Base-by-base conservation (phyloP, 2,113 vertebrate species). In the Dasypus novemcinctus region DNA sequence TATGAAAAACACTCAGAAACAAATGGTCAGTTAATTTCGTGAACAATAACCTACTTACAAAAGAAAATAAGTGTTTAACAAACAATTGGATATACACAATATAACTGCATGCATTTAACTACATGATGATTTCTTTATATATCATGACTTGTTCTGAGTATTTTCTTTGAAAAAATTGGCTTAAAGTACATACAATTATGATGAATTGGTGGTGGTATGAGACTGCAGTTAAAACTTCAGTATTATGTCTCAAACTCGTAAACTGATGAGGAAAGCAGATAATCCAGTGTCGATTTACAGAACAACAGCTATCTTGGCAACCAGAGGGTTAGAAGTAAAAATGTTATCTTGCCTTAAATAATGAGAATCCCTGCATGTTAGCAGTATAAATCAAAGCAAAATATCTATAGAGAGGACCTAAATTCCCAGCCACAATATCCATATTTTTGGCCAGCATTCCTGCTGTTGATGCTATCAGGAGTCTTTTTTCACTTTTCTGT, bases 141-240 rank as follows among this genome's bases (percentile, higher is more conserved):
- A 61, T 1, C 38, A 23, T 71, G 25, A 63, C 41, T 66, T 33
- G 66, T 80, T 49, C n/a, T 38, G 5, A 63, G 15, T 54, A 18
- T 92, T 96, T 96, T 86, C 38, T 71, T 93, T 74, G 31, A n/a
- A 90, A 94, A 96, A 94, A 68, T 4, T 33, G 66, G 92, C n/a
- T 52, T 95, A 74, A 79, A 82, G 29, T 80, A 57, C 13, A 64
- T 43, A 82, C 43, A 92, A 93, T 88, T 27, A 89, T 83, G 78
- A 96, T 88, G 36, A 92, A 90, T 79, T 85, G 14, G 66, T 90
- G 49, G 12, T 13, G 11, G 29, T 75, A 18, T 68, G 31, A 87
- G 17, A 90, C 68, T 94, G 89, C 23, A 41, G 61, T 78, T 66
- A 81, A 69, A 5, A 25, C 31, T 25, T 6, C 0, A 41, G 61